Base-by-base conservation (phyloP, 2,797 vertebrate species). In the Cirrhinus mrigala region DNA sequence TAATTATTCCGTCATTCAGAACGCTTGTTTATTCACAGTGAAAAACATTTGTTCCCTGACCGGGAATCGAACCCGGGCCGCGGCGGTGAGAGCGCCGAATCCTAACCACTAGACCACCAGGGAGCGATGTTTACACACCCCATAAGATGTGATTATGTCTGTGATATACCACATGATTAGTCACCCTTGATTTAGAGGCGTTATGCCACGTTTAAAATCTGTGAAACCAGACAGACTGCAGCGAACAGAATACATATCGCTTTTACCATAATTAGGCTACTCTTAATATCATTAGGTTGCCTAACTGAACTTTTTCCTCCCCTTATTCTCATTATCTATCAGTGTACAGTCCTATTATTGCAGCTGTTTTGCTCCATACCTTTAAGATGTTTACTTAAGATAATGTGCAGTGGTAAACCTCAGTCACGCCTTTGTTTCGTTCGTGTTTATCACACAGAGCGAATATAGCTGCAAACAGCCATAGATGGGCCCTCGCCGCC, bases 41-140 rank as follows among this genome's bases (percentile, higher is more conserved):
- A 22, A 56, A 56, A 56, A 22, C 2, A 22, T n/a, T 1, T 44
- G 16, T 94, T 95, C 92, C 91, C 93, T 94, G 92, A 94, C 92
- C 88, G 91, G 93, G 94, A 96, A 95, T 95, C 91, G 87, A 94
- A 94, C 92, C 92, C 89, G 82, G 92, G 91, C 91, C 90, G 87
- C 89, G 89, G 92, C 88, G 90, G 93, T 93, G 93, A 95, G 92
- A 94, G 93, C 93, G 89, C 92, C 91, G 91, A 94, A 95, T 94
- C 94, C 92, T 94, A 94, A 93, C 94, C 94, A 95, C 94, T 95
- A 94, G 94, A 95, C 94, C 92, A 95, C 91, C 94, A 94, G 94
- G 92, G 50, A 52, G 20, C 56, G 1, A 0, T 56, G 7, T 0
- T 10, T 0, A 0, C 1, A 1, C 3, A 0, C 0, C 8, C 20